Conservation (phyloP, 2,888 invertebrate genomes). For the Ariolimax columbianus region DNA sequence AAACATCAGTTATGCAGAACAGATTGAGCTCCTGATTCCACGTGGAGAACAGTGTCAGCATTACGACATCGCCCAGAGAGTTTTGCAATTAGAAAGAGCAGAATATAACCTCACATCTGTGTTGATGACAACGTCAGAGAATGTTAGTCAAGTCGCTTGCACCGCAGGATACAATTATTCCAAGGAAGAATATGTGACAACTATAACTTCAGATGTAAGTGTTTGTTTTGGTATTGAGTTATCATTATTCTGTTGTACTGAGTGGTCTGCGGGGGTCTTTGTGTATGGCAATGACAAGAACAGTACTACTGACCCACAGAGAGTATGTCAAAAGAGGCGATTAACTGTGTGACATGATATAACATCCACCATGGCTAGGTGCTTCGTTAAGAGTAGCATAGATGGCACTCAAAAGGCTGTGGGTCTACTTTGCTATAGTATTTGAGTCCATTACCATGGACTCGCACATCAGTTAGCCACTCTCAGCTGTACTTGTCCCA, state of each 20-base stretch:
- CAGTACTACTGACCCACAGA: too few relatives aligned
- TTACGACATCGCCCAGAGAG: constrained; percentile 19
- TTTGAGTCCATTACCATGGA: too few relatives aligned
- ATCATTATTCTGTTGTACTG: not conserved
- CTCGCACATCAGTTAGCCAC: too few relatives aligned
- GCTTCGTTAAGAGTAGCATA: too few relatives aligned
- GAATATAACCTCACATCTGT: not conserved
- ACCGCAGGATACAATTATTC: constrained; percentile 45
- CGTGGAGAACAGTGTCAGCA: constrained; percentile 21
- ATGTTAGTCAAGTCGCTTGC: constrained; percentile 30
- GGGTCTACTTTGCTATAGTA: too few relatives aligned
- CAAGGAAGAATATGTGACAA: constrained; percentile 43
- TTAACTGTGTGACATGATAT: too few relatives aligned
- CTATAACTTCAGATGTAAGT: constrained; percentile 53
- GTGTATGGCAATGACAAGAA: too few relatives aligned
- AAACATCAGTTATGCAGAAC: constrained; percentile 33
- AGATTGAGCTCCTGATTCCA: constrained; percentile 41
- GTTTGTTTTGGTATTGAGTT: constrained; percentile 5
- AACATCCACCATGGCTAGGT: too few relatives aligned
- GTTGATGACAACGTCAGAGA: not conserved
- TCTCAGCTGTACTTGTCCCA: too few relatives aligned
- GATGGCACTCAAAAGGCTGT: too few relatives aligned
- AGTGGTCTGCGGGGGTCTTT: too few relatives aligned
- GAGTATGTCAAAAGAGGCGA: too few relatives aligned
- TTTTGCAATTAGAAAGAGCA: not conserved